Base-by-base conservation (phyloP, 2,888 invertebrate species). In the Ophraella communa region DNA sequence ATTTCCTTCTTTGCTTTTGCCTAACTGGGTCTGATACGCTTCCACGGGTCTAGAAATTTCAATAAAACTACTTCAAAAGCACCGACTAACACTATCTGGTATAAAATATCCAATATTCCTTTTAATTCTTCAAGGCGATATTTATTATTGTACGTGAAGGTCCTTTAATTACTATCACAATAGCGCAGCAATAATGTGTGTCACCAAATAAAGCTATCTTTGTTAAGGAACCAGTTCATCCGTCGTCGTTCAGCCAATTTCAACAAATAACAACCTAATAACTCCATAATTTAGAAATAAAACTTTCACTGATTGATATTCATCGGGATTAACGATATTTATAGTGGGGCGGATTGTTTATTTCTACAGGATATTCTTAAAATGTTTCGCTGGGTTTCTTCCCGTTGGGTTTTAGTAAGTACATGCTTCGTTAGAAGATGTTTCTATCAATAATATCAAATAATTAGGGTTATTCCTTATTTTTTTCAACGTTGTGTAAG, bases 151-250 rank as follows among this genome's bases (percentile, higher is more conserved):
- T 24, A 47, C 30, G 47, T 18, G 2, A 45, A 21, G 21, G 14
- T n/a, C 47, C 7, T 33, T 45, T 57, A 57, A 57, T 57, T 57
- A 57, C 57, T 17, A 45, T 30, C 11, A 47, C 49, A 58, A 58
- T 58, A 33, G 47, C 49, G 14, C 20, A 35, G 33, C 5, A 44
- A 58, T 49, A 58, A 49, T 58, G 30, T 21, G 27, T 21, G 20
- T 7, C 47, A 20, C 58, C 58, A 49, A 58, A 58, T 58, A 58
- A 49, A 58, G 58, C 58, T 58, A 58, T 58, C 56, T 44, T 24
- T 8, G 39, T 8, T 7, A 3, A 11, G 17, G 27, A 45, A 56
- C 14, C 10, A 45, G 27, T 45, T 45, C 56, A 45, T 56, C 35
- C 49, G 14, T 57, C 14, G 35, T 30, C 14, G 42, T 27, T 27